These are phyloP conservation scores for Ephestia elutella DNA, from an alignment of 1,140 invertebrate genomes.

Conservation along the genomic window DNA sequence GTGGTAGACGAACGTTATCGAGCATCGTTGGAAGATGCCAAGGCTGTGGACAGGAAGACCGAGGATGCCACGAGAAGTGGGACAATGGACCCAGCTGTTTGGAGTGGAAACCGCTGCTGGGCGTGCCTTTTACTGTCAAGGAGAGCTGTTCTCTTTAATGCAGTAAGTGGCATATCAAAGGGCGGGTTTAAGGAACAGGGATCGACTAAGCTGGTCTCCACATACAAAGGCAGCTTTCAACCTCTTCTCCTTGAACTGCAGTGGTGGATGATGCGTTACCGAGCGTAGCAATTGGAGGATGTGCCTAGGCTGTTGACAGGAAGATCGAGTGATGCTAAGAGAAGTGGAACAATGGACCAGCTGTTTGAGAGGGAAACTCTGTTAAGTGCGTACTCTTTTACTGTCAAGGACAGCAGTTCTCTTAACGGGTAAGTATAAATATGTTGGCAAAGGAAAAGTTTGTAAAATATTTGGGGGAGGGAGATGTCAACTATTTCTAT, in stretches of 20 bases:
- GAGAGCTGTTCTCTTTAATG: slow-evolving; percentile 80
- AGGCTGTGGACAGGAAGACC: slow-evolving; percentile 75
- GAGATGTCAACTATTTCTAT: no score
- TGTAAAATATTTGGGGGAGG: no score
- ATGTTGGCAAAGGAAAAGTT: no score
- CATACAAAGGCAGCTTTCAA: no score
- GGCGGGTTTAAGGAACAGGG: no score
- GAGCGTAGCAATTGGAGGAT: no score
- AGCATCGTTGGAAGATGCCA: slow-evolving; percentile 83
- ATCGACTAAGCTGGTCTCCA: no score
- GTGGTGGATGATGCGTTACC: no score
- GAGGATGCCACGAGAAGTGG: slow-evolving; percentile 64
- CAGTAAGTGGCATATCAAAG: slow-evolving; percentile 65
- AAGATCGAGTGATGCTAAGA: slow-evolving; percentile 72
- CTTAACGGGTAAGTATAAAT: no score
- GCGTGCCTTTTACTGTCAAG: slow-evolving; percentile 86
- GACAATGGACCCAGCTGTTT: slow-evolving; percentile 49
- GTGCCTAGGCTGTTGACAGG: slow-evolving; percentile 77
- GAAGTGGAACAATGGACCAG: slow-evolving; percentile 34
- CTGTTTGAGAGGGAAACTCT: slow-evolving; percentile 77
- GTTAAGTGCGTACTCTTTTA: slow-evolving; percentile 85
- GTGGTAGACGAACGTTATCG: no score
- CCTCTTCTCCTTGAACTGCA: no score
- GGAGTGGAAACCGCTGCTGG: slow-evolving; percentile 79
- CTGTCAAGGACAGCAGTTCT: slow-evolving; percentile 83